phyloP scores from a whole-genome alignment of 2,888 invertebrate species.

The Drosophila rellima region DNA sequence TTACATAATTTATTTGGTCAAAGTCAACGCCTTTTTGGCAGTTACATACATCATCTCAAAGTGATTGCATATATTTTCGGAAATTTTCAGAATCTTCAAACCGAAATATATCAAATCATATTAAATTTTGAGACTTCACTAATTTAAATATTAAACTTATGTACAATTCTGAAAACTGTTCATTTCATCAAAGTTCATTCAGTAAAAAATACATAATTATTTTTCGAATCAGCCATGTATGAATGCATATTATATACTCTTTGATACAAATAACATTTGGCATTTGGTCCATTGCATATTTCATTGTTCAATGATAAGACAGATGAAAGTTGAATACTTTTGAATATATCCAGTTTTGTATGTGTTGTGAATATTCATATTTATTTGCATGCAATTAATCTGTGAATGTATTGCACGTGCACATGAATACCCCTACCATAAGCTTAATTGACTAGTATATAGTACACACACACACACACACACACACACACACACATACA shows the following conservation, averaged over 20 bases:
- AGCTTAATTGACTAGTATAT: constrained; percentile 26
- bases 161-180: background rate
- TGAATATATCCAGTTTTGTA: background rate
- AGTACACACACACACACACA: background rate
- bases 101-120: too few species aligned
- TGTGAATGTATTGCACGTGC: constrained; percentile 12
- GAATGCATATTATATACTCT: background rate
- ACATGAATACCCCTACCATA: constrained; percentile 17
- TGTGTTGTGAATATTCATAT: constrained; percentile 25
- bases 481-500: background rate
- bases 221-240: background rate
- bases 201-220: background rate
- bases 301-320: constrained; percentile 1
- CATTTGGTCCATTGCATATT: background rate
- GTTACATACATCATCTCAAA: background rate
- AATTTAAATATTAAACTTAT: too few species aligned
- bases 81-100: too few species aligned
- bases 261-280: background rate
- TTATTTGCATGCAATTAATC: constrained; percentile 22
- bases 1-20: background rate
- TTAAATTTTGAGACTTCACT: too few species aligned
- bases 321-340: constrained; percentile 3
- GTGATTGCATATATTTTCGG: too few species aligned
- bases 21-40: background rate
- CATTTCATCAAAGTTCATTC: background rate